Evolutionary conservation across 2,888 invertebrate species (phyloP).

Genomic region (Scaptodrosophila latifasciaeformis): DNA sequence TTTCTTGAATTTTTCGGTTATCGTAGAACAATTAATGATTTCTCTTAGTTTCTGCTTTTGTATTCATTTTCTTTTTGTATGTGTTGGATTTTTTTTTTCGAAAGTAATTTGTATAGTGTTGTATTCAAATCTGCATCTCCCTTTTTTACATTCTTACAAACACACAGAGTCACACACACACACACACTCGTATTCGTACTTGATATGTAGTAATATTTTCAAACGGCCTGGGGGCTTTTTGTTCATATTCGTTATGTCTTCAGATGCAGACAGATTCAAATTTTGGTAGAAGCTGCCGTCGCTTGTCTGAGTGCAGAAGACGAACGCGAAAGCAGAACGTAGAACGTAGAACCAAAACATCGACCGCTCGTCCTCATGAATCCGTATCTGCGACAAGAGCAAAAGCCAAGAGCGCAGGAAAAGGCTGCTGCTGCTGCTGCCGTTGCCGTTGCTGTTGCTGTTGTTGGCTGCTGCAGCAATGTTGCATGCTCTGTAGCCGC

Average conservation of each 20-base stretch:
- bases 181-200: background rate
- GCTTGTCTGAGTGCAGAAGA: slow-evolving; percentile 21
- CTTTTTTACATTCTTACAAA: slow-evolving; percentile 29
- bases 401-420: slow-evolving; percentile 42
- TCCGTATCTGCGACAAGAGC: slow-evolving; percentile 37
- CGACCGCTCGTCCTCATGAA: too few species aligned
- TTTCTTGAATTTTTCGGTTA: too few species aligned
- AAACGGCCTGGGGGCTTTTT: slow-evolving; percentile 56
- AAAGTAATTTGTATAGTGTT: background rate
- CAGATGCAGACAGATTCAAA: slow-evolving; percentile 71
- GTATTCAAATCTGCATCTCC: slow-evolving; percentile 40
- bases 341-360: too few species aligned
- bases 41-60: too few species aligned
- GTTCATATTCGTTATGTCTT: slow-evolving; percentile 70
- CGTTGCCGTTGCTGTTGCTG: slow-evolving; percentile 24
- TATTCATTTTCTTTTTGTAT: too few species aligned
- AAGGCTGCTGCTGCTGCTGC: slow-evolving; percentile 34
- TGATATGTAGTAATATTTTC: slow-evolving; percentile 54
- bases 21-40: too few species aligned
- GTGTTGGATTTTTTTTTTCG: too few species aligned
- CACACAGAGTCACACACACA: slow-evolving; percentile 15
- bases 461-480: background rate
- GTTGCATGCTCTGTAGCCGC: slow-evolving; percentile 59
- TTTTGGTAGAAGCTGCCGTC: slow-evolving; percentile 56
- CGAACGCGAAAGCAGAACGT: slow-evolving; percentile 3